Evolutionary conservation across 2,113 vertebrate species (phyloP).

Genomic region (Sphaerodactylus townsendi): DNA sequence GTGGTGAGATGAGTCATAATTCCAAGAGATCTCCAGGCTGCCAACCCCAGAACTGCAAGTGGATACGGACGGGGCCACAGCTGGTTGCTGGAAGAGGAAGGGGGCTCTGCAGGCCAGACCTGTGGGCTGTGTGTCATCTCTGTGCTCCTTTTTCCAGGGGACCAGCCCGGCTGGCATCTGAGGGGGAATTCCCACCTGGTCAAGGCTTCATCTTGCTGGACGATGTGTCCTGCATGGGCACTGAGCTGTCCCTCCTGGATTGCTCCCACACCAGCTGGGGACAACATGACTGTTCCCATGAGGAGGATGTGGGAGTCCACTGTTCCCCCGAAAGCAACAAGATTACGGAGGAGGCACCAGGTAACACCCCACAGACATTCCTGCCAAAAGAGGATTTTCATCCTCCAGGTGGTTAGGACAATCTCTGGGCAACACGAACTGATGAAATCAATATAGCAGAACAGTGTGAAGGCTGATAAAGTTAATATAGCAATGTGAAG

Average conservation of each 20-base stretch:
- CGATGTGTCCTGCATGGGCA: constrained; percentile 85
- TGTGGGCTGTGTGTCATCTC: too few species aligned
- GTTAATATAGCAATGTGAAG: too few species aligned
- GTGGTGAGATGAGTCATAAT: too few species aligned
- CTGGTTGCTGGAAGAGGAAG: too few species aligned
- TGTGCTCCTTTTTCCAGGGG: constrained; percentile 56
- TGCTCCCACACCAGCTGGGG: constrained; percentile 89
- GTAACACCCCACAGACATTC: constrained; percentile 41
- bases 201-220: constrained; percentile 87
- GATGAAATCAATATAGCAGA: too few species aligned
- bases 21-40: too few species aligned
- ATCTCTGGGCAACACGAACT: too few species aligned
- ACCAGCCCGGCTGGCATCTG: constrained; percentile 60
- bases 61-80: too few species aligned
- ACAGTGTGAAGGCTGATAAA: too few species aligned
- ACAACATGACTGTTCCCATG: constrained; percentile 91
- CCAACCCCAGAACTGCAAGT: too few species aligned
- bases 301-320: constrained; percentile 87
- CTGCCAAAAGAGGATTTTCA: background rate
- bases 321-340: constrained; percentile 73
- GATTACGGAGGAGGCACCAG: constrained; percentile 31
- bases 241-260: constrained; percentile 84
- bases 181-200: constrained; percentile 79
- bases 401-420: too few species aligned
- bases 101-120: too few species aligned